Evolutionary conservation across 2,797 vertebrate genomes (phyloP).

Genomic region (Mionectes olivaceus): DNA sequence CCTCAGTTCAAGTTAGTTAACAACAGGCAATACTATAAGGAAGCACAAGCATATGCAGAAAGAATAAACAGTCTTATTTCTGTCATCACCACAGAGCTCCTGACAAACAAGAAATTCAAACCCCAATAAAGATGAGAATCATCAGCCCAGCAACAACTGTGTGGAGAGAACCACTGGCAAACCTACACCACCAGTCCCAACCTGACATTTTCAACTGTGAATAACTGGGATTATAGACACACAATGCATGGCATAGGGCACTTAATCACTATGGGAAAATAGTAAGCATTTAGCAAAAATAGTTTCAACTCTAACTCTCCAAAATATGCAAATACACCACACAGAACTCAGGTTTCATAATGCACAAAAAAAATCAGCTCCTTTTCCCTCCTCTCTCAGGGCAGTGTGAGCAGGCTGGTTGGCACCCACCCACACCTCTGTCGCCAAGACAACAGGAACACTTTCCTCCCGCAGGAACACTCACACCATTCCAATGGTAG

Average conservation of each 20-base stretch:
- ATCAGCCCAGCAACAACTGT: not conserved
- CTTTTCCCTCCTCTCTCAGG: constrained; percentile 8
- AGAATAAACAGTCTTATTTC: not conserved
- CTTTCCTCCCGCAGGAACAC: constrained; percentile 56
- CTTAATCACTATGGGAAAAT: not conserved
- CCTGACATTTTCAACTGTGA: not conserved
- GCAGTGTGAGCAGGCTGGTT: constrained; percentile 30
- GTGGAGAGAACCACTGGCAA: not conserved
- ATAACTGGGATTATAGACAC: not conserved
- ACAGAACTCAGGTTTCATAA: constrained; percentile 50
- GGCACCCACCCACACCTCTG: constrained; percentile 60
- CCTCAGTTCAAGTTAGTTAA: not conserved
- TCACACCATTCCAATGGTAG: not conserved
- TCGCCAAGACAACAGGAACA: constrained; percentile 52
- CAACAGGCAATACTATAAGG: not conserved
- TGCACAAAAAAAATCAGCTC: not conserved
- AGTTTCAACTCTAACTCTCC: not conserved
- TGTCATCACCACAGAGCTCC: not conserved
- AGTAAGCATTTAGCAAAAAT: not conserved
- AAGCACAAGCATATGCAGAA: not conserved
- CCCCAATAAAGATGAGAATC: not conserved
- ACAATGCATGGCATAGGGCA: not conserved
- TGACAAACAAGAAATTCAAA: not conserved
- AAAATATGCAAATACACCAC: constrained; percentile 16
- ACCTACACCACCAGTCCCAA: not conserved